Percentiles rank a stretch among this genome's conserved stretches.
These are phyloP conservation scores for Grus americana DNA, from an alignment of 2,113 vertebrate species.

Conservation along the genomic window DNA sequence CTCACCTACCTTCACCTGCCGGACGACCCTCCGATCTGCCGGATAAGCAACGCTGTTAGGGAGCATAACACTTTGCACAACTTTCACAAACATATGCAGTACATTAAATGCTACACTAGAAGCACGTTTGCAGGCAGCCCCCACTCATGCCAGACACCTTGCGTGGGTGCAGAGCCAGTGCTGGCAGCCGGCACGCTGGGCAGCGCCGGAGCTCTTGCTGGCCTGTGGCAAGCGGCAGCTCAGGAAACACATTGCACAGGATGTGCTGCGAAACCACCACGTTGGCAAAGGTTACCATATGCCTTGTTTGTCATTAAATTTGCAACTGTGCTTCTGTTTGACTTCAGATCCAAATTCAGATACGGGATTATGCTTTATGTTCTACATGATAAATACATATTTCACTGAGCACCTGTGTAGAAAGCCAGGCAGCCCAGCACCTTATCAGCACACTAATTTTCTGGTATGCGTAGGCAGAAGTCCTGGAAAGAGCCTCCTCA, in stretches of 20 bases:
- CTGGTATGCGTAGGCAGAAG: not conserved
- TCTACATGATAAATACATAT: not conserved
- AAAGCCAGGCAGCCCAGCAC: not conserved
- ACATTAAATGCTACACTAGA: rapidly evolving
- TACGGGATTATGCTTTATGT: not conserved
- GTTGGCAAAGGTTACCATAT: not conserved
- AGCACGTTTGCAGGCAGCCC: not conserved
- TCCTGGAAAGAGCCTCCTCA: not conserved
- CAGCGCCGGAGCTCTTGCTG: not conserved
- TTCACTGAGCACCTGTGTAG: not conserved
- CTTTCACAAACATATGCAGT: not conserved
- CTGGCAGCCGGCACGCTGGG: rapidly evolving
- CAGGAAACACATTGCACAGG: not conserved
- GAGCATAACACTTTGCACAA: not conserved
- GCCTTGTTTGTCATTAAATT: not conserved
- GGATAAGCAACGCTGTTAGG: not conserved
- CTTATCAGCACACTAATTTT: not conserved
- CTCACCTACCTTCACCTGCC: not conserved
- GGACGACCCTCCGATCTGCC: not conserved
- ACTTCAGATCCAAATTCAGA: not conserved
- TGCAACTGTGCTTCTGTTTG: not conserved
- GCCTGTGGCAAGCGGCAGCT: not conserved
- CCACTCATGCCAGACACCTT: rapidly evolving
- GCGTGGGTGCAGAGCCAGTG: not conserved
- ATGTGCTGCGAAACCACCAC: not conserved